These are phyloP conservation scores for Porites australiensis DNA, from an alignment of 64 coral and sea anemone species.

Conservation along the genomic window DNA sequence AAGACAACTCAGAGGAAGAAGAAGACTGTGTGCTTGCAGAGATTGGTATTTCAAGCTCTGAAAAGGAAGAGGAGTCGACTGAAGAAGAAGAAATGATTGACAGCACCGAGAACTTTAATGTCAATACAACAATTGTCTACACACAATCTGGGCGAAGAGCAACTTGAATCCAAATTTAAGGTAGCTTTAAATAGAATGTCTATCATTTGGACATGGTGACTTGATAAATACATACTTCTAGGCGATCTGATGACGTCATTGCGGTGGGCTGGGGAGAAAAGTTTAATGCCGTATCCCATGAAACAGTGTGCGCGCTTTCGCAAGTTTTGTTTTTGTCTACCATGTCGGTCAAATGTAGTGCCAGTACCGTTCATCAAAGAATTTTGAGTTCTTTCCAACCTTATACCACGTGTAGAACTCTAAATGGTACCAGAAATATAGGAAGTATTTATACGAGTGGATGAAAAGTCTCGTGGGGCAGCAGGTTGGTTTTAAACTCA, in stretches of 20 bases:
- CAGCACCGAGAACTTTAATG: conserved; percentile 42
- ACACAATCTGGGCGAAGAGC: conserved; percentile 57
- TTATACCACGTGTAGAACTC: background rate
- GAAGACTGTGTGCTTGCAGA: conserved; percentile 58
- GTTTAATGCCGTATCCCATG: too few relatives aligned
- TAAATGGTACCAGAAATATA: background rate
- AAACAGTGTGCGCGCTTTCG: too few relatives aligned
- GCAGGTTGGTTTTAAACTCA: background rate
- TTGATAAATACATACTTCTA: too few relatives aligned
- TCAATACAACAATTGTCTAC: conserved; percentile 58
- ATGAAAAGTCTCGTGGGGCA: background rate
- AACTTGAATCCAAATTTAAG: conserved; percentile 58
- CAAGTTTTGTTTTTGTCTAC: too few relatives aligned
- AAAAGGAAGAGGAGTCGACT: conserved; percentile 60
- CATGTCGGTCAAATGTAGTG: too few relatives aligned
- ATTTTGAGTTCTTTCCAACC: background rate
- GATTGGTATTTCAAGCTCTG: conserved; percentile 57
- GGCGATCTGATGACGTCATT: too few relatives aligned
- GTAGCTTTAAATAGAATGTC: too few relatives aligned
- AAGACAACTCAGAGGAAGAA: conserved; percentile 26
- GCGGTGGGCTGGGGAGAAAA: too few relatives aligned
- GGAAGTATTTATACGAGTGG: background rate
- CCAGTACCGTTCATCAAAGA: too few relatives aligned
- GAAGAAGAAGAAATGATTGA: conserved; percentile 51
- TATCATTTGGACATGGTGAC: too few relatives aligned